A percentile compares a stretch with the other conserved stretches of the same genome.
Conservation (phyloP, 2,888 invertebrate genomes). For the Ophion ventricosus region DNA sequence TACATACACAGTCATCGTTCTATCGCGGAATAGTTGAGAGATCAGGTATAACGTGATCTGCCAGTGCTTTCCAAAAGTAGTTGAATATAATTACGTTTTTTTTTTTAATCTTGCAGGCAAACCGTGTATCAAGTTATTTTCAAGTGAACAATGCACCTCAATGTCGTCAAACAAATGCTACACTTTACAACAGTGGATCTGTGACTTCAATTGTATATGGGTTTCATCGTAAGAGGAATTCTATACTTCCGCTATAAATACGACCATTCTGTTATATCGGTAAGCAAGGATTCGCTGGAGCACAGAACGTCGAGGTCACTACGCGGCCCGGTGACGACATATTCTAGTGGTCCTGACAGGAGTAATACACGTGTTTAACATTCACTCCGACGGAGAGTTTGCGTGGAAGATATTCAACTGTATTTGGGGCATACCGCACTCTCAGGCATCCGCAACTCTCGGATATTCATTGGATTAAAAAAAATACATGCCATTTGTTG, state of each 20-base stretch:
- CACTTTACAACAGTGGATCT: no score
- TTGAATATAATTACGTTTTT: no score
- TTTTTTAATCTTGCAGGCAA: no score
- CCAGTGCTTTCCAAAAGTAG: neutral
- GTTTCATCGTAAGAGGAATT: neutral
- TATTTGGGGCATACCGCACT: constrained; percentile 27
- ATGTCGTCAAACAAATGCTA: no score
- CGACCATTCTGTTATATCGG: neutral
- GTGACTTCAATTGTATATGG: no score
- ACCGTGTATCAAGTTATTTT: no score
- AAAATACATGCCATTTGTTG: neutral
- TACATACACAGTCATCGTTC: no score
- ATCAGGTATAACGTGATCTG: no score
- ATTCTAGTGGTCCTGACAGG: constrained; percentile 36
- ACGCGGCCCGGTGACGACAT: constrained; percentile 23
- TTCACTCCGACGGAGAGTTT: constrained; percentile 9
- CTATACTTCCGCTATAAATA: neutral
- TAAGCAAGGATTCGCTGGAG: constrained; percentile 30
- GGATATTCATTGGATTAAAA: constrained; percentile 2
- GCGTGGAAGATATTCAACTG: constrained; percentile 24
- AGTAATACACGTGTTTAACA: constrained; percentile 13
- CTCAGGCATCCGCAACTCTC: neutral
- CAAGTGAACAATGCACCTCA: no score
- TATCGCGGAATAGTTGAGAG: no score
- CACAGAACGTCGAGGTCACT: constrained; percentile 42